Conservation (phyloP, 2,888 invertebrate species). For the Chesias legatella region DNA sequence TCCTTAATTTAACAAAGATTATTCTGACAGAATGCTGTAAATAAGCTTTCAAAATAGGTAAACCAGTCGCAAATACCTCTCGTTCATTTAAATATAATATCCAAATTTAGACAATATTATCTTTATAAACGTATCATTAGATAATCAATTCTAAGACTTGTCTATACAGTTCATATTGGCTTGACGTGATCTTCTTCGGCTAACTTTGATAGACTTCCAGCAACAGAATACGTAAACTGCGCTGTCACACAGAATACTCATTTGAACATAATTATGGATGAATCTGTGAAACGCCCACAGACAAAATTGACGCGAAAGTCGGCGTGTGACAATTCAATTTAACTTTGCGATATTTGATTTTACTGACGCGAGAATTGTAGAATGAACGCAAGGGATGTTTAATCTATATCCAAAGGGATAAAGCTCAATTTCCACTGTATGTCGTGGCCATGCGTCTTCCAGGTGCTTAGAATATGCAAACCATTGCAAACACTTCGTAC, state of each 20-base stretch:
- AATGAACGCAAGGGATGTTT: too few relatives aligned
- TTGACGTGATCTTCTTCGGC: too few relatives aligned
- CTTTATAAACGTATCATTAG: background rate
- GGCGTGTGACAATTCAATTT: too few relatives aligned
- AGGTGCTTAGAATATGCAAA: constrained; percentile 20
- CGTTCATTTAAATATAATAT: constrained; percentile 8
- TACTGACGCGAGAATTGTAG: too few relatives aligned
- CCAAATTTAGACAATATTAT: constrained; percentile 3
- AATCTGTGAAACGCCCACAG: too few relatives aligned
- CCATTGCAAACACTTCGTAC: constrained; percentile 15
- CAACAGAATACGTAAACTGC: too few relatives aligned
- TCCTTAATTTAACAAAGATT: constrained; percentile 2
- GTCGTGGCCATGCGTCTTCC: background rate
- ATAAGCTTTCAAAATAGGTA: constrained; percentile 8
- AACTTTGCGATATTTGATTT: too few relatives aligned
- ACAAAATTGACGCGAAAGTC: too few relatives aligned
- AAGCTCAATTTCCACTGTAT: background rate
- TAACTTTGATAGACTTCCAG: too few relatives aligned
- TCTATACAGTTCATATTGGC: background rate
- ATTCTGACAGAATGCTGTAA: background rate
- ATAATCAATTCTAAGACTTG: background rate
- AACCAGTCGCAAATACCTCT: constrained; percentile 7
- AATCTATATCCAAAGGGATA: background rate
- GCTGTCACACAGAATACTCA: too few relatives aligned
- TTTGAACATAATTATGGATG: too few relatives aligned